Base-by-base conservation (phyloP, 92 coral and sea anemone genomes). In the Heteractis magnifica region DNA sequence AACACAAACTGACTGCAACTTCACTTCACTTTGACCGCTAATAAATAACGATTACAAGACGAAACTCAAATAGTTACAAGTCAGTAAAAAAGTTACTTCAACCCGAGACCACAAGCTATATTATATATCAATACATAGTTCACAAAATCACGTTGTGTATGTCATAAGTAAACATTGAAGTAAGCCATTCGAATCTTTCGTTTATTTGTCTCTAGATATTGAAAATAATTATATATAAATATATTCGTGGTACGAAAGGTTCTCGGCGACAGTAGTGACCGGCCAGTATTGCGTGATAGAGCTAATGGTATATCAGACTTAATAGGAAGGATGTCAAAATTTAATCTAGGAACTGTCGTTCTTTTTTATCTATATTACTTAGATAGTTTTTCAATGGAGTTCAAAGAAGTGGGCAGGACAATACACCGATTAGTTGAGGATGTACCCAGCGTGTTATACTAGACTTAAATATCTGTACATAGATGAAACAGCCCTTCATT, bases 401-500 rank as follows among this genome's bases (percentile, higher is more conserved):
- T 10, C 73, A 68, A 68, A 68, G 73, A 23, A 12, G 73, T 68
- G 49, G 73, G 73, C 73, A 20, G 73, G 49, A 68, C 73, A 68
- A 26, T 68, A 48, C 23, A 11, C 50, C 49, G 73, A 68, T 68
- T 68, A 68, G 10, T 13, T 2, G 14, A 68, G 49, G 49, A 68
- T 68, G 73, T 68, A 23, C 13, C 26, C 15, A 23, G 4, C 49
- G 23, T 26, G 49, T 20, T 68, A 68, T 8, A 8, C 20, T 6
- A 23, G 73, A 8, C 73, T 68, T 68, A 68, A 26, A 68, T 68
- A 68, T 68, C 73, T 68, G 73, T 68, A 68, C 49, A 68, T 62
- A 62, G 10, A 68, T 65, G 49, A 23, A 53, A 53, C 9, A 53
- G 13, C 58, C 9, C 10, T 53, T 53, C 58, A 8, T 53, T 53